Evolutionary conservation across 1,140 invertebrate species (phyloP), one percentile per base, ranked within the genome.

Genomic region (Drosophila ananassae): DNA sequence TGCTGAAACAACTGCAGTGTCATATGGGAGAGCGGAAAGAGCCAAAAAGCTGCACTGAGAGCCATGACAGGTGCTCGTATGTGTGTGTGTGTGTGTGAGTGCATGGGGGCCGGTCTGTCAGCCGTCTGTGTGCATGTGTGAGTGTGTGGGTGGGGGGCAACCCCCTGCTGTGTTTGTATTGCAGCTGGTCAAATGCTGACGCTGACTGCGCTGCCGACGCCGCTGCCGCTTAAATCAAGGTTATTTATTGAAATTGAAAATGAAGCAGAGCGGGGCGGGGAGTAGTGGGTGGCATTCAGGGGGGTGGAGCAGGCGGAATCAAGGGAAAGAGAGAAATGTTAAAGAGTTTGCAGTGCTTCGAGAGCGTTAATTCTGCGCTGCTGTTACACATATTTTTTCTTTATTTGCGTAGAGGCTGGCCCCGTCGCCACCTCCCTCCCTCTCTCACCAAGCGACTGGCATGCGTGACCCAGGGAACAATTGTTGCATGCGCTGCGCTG

Each of bases 191-290:
- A 87, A 82, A 89, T 21, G 67, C 34, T 3, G 46, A 37, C 37
- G 67, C 34, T 3, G 53, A 28, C 37, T 64, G 77, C 66, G 68
- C 75, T 60, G 77, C 63, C 53, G 67, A 44, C 83, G 83, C 54
- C 68, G 79, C 75, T 58, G 83, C 39, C 75, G 76, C 79, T 87
- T 87, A 87, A 87, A 87, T 87, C 83, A 87, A 87, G 83, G 83
- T 87, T 87, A 87, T 87, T 87, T 87, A 87, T 87, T 87, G 83
- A 87, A 89, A 87, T 87, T 87, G 83, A 87, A 87, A 87, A 83
- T 89, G 83, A 87, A 87, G 76, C 83, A 69, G 55, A 52, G 68
- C 25, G 47, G 6, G 44, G 8, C 28, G 32, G 30, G 56, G 37
- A 17, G 22, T 64, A 22, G 58, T 37, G 41, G 51, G 30, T 12